Evolutionary conservation across 2,888 invertebrate genomes (phyloP), one percentile per base, ranked within the genome.

Genomic region (Leptopilina syphax): DNA sequence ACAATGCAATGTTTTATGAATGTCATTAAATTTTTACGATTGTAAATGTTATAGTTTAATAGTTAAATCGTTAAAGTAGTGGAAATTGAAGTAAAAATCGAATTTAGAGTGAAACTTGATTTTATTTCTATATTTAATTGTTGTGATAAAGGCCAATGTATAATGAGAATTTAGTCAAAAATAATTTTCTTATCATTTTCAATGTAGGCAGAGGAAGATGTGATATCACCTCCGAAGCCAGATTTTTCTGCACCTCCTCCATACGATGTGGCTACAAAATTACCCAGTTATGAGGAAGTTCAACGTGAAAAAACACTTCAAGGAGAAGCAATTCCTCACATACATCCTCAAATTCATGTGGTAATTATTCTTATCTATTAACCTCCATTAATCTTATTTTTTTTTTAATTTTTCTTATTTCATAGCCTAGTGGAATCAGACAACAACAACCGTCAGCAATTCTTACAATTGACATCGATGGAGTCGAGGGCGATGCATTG

Each of bases 201-300:
- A 27, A 8, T 73, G n/a, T 8, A 73, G 73, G 73, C 57, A 73
- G 87, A 87, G 18, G 86, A 84, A 65, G 94, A 94, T 83, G 96
- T 96, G 83, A 95, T 97, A 88, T 96, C 96, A 68, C 97, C 97
- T 7, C 97, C 97, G 0, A 96, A 96, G 90, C 95, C 95, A 1
- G 97, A 97, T 89, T 97, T 96, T 90, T 96, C 96, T 65, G 97
- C 97, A 68, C 97, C 97, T 81, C 98, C 98, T 1, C 97, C 97
- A 0, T 98, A 98, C 88, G 97, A 97, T 91, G 95, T 96, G 80
- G 96, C 95, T 84, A 96, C 96, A 44, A 97, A 97, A 92, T 93
- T 98, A 88, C 98, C 97, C 6, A 96, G 97, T 13, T 98, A 98
- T 90, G 98, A 98, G 92, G 98, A 98, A 92, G 98, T 98, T 77